Conservation (phyloP, 2,797 vertebrate genomes). For the Chloroceryle inda region DNA sequence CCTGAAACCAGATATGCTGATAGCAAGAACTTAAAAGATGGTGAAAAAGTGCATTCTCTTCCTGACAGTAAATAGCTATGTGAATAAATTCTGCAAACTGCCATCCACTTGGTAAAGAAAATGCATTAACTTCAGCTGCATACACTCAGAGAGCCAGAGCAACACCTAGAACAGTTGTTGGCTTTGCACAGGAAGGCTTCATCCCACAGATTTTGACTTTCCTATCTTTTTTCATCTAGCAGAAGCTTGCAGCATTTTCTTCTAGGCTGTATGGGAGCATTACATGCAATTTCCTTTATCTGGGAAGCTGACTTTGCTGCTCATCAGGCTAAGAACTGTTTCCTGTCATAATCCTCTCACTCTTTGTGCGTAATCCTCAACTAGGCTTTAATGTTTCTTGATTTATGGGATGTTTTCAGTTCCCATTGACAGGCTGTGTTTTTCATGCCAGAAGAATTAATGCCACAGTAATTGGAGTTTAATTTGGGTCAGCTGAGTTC, state of each 20-base stretch:
- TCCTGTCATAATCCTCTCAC: constrained; percentile 42
- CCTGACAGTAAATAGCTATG: constrained; percentile 30
- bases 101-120: constrained; percentile 26
- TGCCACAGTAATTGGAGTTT: constrained; percentile 16
- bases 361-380: constrained; percentile 40
- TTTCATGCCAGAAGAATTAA: constrained; percentile 13
- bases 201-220: constrained; percentile 9
- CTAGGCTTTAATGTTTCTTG: constrained; percentile 37
- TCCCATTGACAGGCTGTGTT: constrained; percentile 60
- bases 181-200: constrained; percentile 32
- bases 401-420: constrained; percentile 43
- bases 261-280: constrained; percentile 32
- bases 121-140: neutral
- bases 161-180: constrained; percentile 29
- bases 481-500: constrained; percentile 33
- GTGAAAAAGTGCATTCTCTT: constrained; percentile 30
- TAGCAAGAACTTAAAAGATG: constrained; percentile 2
- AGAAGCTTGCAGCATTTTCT: constrained; percentile 55
- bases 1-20: constrained; percentile 4
- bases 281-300: constrained; percentile 53
- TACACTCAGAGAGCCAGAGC: neutral
- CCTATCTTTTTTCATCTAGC: constrained; percentile 45
- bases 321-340: constrained; percentile 50
- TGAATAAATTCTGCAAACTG: neutral
- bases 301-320: constrained; percentile 34